Base-by-base conservation (phyloP, 2,113 vertebrate genomes). In the Phalacrocorax aristotelis region DNA sequence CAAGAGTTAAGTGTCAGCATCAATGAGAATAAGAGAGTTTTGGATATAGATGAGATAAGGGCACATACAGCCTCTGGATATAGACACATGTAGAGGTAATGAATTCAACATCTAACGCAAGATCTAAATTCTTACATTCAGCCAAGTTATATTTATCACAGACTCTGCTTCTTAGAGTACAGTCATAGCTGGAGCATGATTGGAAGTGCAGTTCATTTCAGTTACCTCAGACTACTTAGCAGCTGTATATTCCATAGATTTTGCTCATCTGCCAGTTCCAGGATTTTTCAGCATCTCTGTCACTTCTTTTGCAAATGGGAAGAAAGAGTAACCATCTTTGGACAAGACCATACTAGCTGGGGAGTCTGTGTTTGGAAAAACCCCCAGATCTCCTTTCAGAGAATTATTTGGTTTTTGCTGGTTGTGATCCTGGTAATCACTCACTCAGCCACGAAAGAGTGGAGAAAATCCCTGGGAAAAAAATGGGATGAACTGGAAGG, bases 91-190 rank as follows among this genome's bases (percentile, higher is more conserved):
- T 48, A 96, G 94, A 95, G 89, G 87, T 96, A 97, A 95, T 95
- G 96, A 95, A 95, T 95, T 95, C 93, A 90, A 44, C 93, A 95
- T 93, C 96, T 95, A 97, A 89, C 7, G 46, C 75, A 68, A 80
- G 87, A 96, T 96, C 91, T 95, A 86, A 95, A 97, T 95, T 96
- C 79, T 87, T 86, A 76, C 93, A 84, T 96, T 96, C 87, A 93
- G 93, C 82, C 91, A 94, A 97, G 89, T 94, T 96, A 96, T 96
- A 97, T 97, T 96, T 97, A 96, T 97, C 95, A 88, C 94, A 93
- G 79, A 42, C 68, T 89, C 66, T 38, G 72, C 83, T 96, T 95
- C 93, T 95, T 84, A 66, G 66, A 95, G 71, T 80, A 89, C 72
- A 91, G 85, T 96, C 90, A 90, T 95, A 90, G 89, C 91, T 90